Conservation (phyloP, 2,888 invertebrate genomes). For the Stenoptilia bipunctidactyla region DNA sequence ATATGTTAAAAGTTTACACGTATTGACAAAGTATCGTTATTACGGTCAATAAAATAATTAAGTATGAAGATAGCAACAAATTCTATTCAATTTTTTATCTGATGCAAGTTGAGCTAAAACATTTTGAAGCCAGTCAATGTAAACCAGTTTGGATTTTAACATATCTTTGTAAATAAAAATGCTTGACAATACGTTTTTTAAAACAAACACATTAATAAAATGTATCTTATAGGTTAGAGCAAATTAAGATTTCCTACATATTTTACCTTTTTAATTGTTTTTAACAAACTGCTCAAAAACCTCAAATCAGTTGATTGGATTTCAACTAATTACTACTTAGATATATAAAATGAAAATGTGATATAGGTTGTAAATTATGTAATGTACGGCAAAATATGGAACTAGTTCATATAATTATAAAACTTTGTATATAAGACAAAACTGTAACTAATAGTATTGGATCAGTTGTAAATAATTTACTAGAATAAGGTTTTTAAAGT, state of each 20-base stretch:
- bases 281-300: neutral
- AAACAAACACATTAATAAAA: slow-evolving; percentile 29
- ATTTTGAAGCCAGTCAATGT: no score
- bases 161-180: slow-evolving; percentile 67
- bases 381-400: slow-evolving; percentile 20
- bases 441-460: slow-evolving; percentile 40
- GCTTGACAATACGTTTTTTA: slow-evolving; percentile 67
- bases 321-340: slow-evolving; percentile 8
- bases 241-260: slow-evolving; percentile 18
- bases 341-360: slow-evolving; percentile 61
- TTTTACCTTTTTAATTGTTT: neutral
- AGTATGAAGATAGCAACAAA: no score
- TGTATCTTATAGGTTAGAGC: slow-evolving; percentile 22
- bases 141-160: slow-evolving; percentile 21
- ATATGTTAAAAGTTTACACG: no score
- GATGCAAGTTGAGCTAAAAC: no score
- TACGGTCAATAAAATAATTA: no score
- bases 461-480: slow-evolving; percentile 58
- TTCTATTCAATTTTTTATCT: no score
- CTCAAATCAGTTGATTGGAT: slow-evolving; percentile 1
- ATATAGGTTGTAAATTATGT: slow-evolving; percentile 62
- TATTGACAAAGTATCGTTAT: no score
- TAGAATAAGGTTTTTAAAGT: slow-evolving; percentile 66
- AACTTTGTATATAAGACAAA: slow-evolving; percentile 32
- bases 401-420: neutral